Base-by-base conservation (phyloP, 1,140 invertebrate species). In the Oryzaephilus surinamensis region DNA sequence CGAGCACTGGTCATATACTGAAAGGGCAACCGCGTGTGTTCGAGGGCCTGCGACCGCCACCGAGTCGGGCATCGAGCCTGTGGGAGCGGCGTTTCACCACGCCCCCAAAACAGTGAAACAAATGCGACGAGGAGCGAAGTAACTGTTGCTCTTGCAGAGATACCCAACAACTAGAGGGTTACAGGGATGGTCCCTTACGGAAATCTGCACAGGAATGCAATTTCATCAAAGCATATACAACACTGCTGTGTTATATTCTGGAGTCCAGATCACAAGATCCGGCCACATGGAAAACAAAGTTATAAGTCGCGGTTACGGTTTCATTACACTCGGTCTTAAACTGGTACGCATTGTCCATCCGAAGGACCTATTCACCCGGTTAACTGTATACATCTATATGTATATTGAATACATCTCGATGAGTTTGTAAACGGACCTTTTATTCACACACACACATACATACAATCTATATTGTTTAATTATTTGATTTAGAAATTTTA, bases 121-220 rank as follows among this genome's bases (percentile, higher is more conserved):
- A 55, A 54, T 55, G 43, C 53, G 52, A 50, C 42, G 44, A 43
- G 43, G 43, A 52, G 44, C 46, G 50, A 55, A 57, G 57, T 59
- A 59, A 60, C 57, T 60, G 57, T 60, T 60, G 57, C 55, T 60
- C 51, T 55, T 50, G 48, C 48, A 54, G 38, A 52, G n/a, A n/a
- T n/a, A n/a, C n/a, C n/a, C n/a, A n/a, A n/a, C n/a, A n/a, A n/a
- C n/a, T n/a, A 41, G 42, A 38, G 34, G 41, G 44, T 41, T 38
- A 32, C 41, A 43, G 47, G 40, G 44, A 49, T 49, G 45, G 41
- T 45, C 54, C 47, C 55, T 57, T 46, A 61, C 59, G 59, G 59
- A 61, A 60, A 60, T 61, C 54, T 61, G 54, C 55, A 60, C 55
- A 58, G 51, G 56, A 61, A 62, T 59, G 55, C 53, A 60, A 61